Evolutionary conservation across 1,140 invertebrate species (phyloP).

Genomic region (Drosophila azteca): DNA sequence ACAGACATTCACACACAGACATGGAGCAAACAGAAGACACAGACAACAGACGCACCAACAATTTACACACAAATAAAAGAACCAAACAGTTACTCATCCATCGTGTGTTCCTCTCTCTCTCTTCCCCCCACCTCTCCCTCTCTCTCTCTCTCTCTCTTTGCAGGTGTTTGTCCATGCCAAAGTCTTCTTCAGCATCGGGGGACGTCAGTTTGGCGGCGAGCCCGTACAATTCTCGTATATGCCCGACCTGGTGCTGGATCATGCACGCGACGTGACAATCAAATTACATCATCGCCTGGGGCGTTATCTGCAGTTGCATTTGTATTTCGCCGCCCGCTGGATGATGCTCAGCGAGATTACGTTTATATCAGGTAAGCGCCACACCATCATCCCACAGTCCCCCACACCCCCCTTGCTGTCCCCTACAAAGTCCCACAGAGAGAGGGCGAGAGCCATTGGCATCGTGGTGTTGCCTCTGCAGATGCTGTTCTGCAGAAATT

Average conservation of each 20-base stretch:
- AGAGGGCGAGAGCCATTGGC: background rate
- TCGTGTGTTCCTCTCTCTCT: background rate
- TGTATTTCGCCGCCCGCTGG: constrained; percentile 93
- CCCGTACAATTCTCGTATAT: constrained; percentile 88
- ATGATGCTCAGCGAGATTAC: constrained; percentile 94
- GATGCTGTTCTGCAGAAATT: constrained; percentile 34
- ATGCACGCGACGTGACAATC: constrained; percentile 92
- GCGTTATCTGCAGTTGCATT: constrained; percentile 90
- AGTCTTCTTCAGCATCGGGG: constrained; percentile 91
- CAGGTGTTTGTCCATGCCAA: constrained; percentile 89
- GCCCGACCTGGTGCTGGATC: constrained; percentile 92
- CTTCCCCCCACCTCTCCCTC: background rate
- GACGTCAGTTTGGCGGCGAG: constrained; percentile 87
- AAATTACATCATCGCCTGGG: constrained; percentile 91
- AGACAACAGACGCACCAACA: background rate
- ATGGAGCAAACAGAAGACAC: no score
- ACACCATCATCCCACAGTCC: background rate
- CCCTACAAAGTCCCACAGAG: no score
- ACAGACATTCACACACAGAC: background rate
- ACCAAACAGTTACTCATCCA: constrained; percentile 47
- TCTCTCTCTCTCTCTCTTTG: constrained; percentile 21
- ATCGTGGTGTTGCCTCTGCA: constrained; percentile 1
- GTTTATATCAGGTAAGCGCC: constrained; percentile 89
- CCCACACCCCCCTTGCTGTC: no score
- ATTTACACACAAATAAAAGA: background rate